Evolutionary conservation across 2,797 vertebrate genomes (phyloP).

Genomic region (Muscicapa striata): DNA sequence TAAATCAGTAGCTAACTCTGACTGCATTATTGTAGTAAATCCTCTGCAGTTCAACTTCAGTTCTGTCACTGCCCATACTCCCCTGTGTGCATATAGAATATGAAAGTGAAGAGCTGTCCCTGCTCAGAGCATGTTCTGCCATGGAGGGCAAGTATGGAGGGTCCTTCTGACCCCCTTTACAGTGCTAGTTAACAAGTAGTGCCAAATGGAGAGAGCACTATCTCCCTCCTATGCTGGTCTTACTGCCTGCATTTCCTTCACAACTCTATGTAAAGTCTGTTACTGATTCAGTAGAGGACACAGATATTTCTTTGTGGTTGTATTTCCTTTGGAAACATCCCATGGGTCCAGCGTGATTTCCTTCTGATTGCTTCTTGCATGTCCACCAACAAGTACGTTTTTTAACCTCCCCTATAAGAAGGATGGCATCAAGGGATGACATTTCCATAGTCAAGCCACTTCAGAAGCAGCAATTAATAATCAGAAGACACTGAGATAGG

Average conservation of each 20-base stretch:
- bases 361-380: background rate
- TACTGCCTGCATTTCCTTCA: background rate
- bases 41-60: background rate
- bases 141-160: background rate
- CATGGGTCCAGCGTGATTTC: background rate
- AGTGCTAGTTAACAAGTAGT: background rate
- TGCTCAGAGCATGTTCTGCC: background rate
- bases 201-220: background rate
- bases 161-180: background rate
- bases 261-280: background rate
- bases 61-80: background rate
- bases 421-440: background rate
- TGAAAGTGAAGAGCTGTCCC: background rate
- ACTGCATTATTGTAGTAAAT: background rate
- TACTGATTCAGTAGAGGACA: background rate
- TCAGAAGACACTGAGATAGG: background rate
- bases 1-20: background rate
- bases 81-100: background rate
- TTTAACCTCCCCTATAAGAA: background rate
- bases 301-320: background rate
- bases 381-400: background rate
- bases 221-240: background rate
- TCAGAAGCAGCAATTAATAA: slow-evolving; percentile 27
- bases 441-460: background rate
- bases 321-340: background rate